Conservation (phyloP, 2,888 invertebrate genomes). For the Antheraea yamamai region DNA sequence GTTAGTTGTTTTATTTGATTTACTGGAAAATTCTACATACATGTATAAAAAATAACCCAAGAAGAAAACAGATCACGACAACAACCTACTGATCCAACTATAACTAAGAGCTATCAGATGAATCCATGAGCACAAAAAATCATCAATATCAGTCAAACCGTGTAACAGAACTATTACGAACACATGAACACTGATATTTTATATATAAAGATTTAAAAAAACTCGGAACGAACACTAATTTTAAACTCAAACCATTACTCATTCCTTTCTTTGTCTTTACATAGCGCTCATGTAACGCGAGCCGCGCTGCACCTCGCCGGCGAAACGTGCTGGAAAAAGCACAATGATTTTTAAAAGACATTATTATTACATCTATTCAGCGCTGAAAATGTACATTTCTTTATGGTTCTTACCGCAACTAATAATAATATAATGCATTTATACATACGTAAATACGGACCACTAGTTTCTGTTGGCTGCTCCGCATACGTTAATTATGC, state of each 20-base stretch:
- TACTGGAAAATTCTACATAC: background rate
- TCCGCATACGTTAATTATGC: too few relatives aligned
- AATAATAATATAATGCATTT: too few relatives aligned
- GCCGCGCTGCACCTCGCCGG: constrained; percentile 25
- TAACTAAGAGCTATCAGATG: too few relatives aligned
- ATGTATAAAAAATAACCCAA: background rate
- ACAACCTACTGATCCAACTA: too few relatives aligned
- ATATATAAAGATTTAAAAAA: too few relatives aligned
- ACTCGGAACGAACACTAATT: constrained; percentile 5
- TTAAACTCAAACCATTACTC: constrained; percentile 26
- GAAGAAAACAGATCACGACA: too few relatives aligned
- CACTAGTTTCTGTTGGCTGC: too few relatives aligned
- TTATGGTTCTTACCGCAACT: background rate
- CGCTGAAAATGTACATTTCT: constrained; percentile 6
- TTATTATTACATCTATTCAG: constrained; percentile 13
- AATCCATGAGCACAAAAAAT: too few relatives aligned
- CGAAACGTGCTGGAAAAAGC: constrained; percentile 29
- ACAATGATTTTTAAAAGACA: constrained; percentile 25
- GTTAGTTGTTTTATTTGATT: background rate
- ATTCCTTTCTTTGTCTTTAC: constrained; percentile 28
- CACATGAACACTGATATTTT: too few relatives aligned
- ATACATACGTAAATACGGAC: too few relatives aligned
- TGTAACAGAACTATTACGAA: too few relatives aligned
- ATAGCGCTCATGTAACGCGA: constrained; percentile 28
- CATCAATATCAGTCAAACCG: too few relatives aligned